Evolutionary conservation across 2,888 invertebrate species (phyloP).

Genomic region (Lepeophtheirus nordmannii): DNA sequence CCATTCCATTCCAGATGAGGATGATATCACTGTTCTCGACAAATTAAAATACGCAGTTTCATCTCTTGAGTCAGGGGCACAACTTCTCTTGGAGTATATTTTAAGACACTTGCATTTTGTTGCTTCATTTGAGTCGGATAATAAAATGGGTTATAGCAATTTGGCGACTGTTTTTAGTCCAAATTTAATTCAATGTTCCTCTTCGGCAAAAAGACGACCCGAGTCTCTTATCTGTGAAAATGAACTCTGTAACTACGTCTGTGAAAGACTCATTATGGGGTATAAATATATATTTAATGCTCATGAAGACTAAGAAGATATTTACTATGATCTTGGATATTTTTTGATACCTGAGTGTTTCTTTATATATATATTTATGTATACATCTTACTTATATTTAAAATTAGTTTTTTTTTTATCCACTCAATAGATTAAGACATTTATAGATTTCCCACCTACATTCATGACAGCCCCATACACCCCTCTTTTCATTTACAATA

Average conservation of each 20-base stretch:
- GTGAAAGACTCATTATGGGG: constrained; percentile 4
- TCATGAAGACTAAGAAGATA: not conserved
- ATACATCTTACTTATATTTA: too few species aligned
- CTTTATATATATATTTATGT: too few species aligned
- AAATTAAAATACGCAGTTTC: not conserved
- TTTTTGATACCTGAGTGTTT: too few species aligned
- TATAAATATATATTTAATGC: not conserved
- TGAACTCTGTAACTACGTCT: constrained; percentile 9
- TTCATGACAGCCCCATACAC: too few species aligned
- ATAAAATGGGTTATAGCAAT: constrained; percentile 14
- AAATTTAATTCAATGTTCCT: not conserved
- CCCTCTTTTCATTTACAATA: too few species aligned
- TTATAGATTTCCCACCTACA: too few species aligned
- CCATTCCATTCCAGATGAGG: not conserved
- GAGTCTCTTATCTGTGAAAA: constrained; percentile 12
- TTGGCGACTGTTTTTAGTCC: constrained; percentile 10
- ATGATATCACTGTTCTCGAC: not conserved
- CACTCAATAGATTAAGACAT: too few species aligned
- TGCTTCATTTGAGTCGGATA: constrained; percentile 5
- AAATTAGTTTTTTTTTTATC: too few species aligned
- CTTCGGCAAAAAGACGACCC: not conserved
- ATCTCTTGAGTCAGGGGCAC: not conserved
- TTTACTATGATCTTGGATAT: not conserved
- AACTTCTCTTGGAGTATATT: constrained; percentile 5
- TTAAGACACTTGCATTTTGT: constrained; percentile 7